These are phyloP conservation scores for Lepisosteus osseus DNA, from an alignment of 2,113 vertebrate genomes.

Conservation along the genomic window DNA sequence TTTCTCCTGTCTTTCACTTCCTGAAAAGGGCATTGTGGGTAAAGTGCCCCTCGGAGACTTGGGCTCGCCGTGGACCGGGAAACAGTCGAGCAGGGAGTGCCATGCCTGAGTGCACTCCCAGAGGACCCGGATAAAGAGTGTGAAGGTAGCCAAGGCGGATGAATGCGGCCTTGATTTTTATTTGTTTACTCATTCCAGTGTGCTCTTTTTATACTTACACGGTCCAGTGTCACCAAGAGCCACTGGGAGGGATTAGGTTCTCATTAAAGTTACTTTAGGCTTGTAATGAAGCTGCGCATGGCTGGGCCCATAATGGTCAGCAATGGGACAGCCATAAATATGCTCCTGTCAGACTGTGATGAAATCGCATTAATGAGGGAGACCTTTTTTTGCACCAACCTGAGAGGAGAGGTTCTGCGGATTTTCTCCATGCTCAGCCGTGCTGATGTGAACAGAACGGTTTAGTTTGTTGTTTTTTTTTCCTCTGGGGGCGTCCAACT, in stretches of 20 bases:
- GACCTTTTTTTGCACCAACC: not conserved
- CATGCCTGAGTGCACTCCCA: not conserved
- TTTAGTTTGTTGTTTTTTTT: too few species aligned
- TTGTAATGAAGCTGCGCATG: conserved; percentile 49
- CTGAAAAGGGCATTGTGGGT: not conserved
- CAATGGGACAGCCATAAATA: conserved; percentile 46
- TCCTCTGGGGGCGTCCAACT: not conserved
- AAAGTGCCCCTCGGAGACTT: not conserved
- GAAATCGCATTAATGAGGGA: conserved; percentile 66
- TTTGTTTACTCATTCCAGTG: not conserved
- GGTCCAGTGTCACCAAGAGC: conserved; percentile 19
- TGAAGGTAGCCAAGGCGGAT: not conserved
- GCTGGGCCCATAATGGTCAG: conserved; percentile 53
- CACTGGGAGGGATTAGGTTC: conserved; percentile 25
- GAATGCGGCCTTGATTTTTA: not conserved
- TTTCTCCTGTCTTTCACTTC: conserved; percentile 12
- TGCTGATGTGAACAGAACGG: too few species aligned
- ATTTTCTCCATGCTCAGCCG: too few species aligned
- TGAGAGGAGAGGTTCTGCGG: too few species aligned
- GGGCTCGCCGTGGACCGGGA: not conserved
- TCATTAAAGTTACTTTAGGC: conserved; percentile 41
- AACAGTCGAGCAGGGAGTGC: not conserved
- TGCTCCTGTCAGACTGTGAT: conserved; percentile 59
- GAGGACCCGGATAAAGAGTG: not conserved
- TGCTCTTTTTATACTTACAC: not conserved